Base-by-base conservation (phyloP, 2,113 vertebrate genomes). In the Emydura subglobosa region DNA sequence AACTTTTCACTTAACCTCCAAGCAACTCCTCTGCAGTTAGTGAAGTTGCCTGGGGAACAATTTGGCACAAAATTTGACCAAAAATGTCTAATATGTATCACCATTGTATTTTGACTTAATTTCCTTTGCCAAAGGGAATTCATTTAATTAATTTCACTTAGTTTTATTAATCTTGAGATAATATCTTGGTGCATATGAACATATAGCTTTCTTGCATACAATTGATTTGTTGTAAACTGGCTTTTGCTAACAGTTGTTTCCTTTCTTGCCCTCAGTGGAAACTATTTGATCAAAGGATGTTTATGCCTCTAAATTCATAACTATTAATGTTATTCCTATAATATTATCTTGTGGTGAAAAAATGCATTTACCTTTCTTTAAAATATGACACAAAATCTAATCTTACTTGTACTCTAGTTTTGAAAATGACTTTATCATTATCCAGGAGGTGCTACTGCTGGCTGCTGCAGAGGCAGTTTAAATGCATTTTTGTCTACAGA, bases 81-180 rank as follows among this genome's bases (percentile, higher is more conserved):
- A 61, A 81, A 96, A 95, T 79, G 68, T 91, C 79, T 91, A 29
- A 44, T 83, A 82, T 1, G 2, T n/a, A 57, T 74, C 31, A 47
- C 25, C 83, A 93, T 95, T 34, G 24, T 72, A n/a, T 13, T 90
- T 91, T 21, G 54, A 57, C 83, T 88, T 96, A 93, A 96, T 95
- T 94, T 79, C 92, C 87, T 86, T 94, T 94, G 42, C 82, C 87
- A 76, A 53, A 53, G 13, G 13, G 16, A 53, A 17, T 53, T 53
- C 16, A 94, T 91, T 95, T 96, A 87, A 94, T 96, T 97, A 94
- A 96, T 97, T 97, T 95, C 54, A 86, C 27, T 76, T 2, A 0
- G 0, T 89, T 79, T 82, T 96, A 93, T 91, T 96, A 96, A 92
- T 96, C 93, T 97, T 90, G 57, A 79, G 78, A 87, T 94, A 94